Evolutionary conservation across 2,113 vertebrate species (phyloP), one percentile per base, ranked within the genome.

Genomic region (Ameiurus melas): DNA sequence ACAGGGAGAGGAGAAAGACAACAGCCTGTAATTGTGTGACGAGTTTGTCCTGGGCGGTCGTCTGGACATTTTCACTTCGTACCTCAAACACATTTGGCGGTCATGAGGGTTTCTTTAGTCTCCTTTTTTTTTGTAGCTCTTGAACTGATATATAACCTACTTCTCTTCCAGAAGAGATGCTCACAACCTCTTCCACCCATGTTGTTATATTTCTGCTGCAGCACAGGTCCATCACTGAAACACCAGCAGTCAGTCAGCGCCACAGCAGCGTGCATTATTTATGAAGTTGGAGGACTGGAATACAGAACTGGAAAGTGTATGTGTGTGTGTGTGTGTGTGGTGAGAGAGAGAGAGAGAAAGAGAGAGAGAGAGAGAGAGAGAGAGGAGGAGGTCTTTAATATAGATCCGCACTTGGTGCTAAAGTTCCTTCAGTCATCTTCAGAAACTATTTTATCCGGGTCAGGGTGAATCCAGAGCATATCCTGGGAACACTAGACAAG

Each of bases 211-310:
- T 27, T 33, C n/a, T 47, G 25, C 86, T 83, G 86, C 86, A 87
- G 66, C 20, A 43, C 16, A 17, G 47, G 68, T 88, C 81, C 58
- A 47, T 47, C 89, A 57, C 25, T 36, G 75, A 68, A 78, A 86
- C 78, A 88, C 79, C 77, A 75, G 75, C 90, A 91, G 81, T 90
- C 90, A 91, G 79, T 90, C 92, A 92, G 89, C 88, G 89, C 89
- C 90, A 92, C 94, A 93, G 92, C 92, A 83, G 89, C 91, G 92
- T 96, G 92, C 92, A 95, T 96, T 94, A 95, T 95, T 94, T 93
- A 95, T 96, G 92, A 94, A 95, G 94, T 95, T 93, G 92, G 89
- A 92, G 92, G 90, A 88, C 19, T 39, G 62, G 60, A 86, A 71
- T 83, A 53, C 79, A 82, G 64, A 47, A 27, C 27, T 83, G 43